Evolutionary conservation across 2,797 vertebrate species (phyloP).

Genomic region (Chloroceryle inda): DNA sequence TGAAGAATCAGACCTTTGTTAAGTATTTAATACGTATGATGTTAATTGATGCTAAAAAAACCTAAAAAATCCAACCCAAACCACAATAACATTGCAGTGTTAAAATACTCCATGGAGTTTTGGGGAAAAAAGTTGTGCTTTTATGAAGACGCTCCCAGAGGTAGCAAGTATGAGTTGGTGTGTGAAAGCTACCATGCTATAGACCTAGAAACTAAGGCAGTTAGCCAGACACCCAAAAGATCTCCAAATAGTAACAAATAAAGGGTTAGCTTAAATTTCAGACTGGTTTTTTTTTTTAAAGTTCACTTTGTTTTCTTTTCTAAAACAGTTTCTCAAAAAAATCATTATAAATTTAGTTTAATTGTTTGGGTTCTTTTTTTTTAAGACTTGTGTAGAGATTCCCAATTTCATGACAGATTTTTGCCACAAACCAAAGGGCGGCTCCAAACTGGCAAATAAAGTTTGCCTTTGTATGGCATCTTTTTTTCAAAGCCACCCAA

Average conservation of each 20-base stretch:
- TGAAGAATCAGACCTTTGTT: background rate
- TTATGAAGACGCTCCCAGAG: background rate
- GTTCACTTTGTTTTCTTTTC: background rate
- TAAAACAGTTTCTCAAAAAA: background rate
- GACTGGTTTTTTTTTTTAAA: background rate
- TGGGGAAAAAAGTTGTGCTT: background rate
- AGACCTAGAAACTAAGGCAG: background rate
- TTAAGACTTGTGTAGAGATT: background rate
- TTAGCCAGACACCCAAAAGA: background rate
- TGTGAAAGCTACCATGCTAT: background rate
- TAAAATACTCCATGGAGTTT: background rate
- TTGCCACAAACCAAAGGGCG: background rate
- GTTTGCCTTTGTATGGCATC: background rate
- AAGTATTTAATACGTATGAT: background rate
- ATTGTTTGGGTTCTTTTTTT: too few species aligned
- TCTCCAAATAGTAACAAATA: background rate
- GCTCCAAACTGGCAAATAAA: background rate
- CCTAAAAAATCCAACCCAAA: background rate
- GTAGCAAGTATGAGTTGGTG: background rate
- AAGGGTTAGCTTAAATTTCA: background rate
- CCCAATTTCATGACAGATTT: background rate
- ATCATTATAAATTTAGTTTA: too few species aligned
- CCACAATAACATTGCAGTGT: background rate
- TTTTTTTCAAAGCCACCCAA: background rate
- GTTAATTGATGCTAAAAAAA: background rate